Evolutionary conservation across 2,113 vertebrate species (phyloP).

Genomic region (Falco punctatus): DNA sequence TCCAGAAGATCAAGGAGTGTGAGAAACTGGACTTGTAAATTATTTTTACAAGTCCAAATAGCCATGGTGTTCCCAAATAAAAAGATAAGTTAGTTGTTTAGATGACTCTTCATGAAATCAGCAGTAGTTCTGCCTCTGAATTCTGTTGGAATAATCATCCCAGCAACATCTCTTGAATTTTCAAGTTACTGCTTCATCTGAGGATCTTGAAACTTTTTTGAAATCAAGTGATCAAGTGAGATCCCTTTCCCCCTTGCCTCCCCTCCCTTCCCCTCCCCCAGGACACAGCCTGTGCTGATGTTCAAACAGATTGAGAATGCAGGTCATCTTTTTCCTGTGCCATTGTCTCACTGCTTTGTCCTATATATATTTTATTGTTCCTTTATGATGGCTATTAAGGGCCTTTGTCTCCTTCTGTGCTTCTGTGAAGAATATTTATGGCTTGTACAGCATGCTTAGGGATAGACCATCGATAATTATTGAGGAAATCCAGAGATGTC

Average conservation of each 20-base stretch:
- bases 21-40: constrained; percentile 9
- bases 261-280: not conserved
- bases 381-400: constrained; percentile 53
- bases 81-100: not conserved
- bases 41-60: constrained; percentile 32
- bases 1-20: not conserved
- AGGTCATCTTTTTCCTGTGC: constrained; percentile 41
- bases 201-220: not conserved
- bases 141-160: not conserved
- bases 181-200: not conserved
- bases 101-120: not conserved
- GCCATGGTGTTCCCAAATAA: not conserved
- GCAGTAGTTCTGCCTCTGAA: not conserved
- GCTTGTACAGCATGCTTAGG: constrained; percentile 18
- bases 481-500: constrained; percentile 44
- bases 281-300: not conserved
- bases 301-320: constrained; percentile 20
- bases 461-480: constrained; percentile 34
- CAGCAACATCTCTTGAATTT: not conserved
- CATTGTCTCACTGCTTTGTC: constrained; percentile 47
- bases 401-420: constrained; percentile 41
- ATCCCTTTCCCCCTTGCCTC: not conserved
- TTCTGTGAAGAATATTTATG: constrained; percentile 53
- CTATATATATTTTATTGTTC: constrained; percentile 41
- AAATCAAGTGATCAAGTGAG: not conserved